Conservation (phyloP, 2,888 invertebrate species). For the Caenorhabditis panamensis region DNA sequence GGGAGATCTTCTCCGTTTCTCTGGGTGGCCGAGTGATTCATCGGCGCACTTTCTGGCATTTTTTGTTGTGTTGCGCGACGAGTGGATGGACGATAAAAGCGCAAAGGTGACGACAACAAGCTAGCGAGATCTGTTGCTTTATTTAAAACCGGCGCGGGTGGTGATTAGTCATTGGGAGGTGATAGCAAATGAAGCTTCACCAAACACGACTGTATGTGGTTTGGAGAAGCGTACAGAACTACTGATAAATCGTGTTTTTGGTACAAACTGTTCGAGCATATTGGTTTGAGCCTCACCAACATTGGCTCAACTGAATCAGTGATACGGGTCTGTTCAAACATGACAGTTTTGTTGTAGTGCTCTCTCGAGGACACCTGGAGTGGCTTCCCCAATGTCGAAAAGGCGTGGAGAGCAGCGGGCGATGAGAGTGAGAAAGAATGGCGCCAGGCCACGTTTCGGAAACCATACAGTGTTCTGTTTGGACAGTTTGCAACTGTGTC, state of each 20-base stretch:
- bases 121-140: not conserved
- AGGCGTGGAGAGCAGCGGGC: not conserved
- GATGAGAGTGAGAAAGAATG: not conserved
- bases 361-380: slow-evolving; percentile 10
- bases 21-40: slow-evolving; percentile 12
- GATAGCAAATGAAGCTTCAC: not conserved
- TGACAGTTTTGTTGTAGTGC: not conserved
- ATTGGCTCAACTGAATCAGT: not conserved
- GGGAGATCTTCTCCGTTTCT: not conserved
- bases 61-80: slow-evolving; percentile 2
- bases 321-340: not conserved
- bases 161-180: slow-evolving; percentile 3
- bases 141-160: slow-evolving; percentile 2
- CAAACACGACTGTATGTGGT: no score
- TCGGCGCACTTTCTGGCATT: slow-evolving; percentile 7
- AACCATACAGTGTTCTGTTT: slow-evolving; percentile 29
- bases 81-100: not conserved
- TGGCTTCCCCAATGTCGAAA: not conserved
- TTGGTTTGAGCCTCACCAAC: not conserved
- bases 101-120: not conserved
- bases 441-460: slow-evolving; percentile 22
- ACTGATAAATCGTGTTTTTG: not conserved
- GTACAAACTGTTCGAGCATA: no score
- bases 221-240: no score
- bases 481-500: slow-evolving; percentile 26